phyloP scores from a whole-genome alignment of 2,888 invertebrate genomes.

The Drosophila prolongata region DNA sequence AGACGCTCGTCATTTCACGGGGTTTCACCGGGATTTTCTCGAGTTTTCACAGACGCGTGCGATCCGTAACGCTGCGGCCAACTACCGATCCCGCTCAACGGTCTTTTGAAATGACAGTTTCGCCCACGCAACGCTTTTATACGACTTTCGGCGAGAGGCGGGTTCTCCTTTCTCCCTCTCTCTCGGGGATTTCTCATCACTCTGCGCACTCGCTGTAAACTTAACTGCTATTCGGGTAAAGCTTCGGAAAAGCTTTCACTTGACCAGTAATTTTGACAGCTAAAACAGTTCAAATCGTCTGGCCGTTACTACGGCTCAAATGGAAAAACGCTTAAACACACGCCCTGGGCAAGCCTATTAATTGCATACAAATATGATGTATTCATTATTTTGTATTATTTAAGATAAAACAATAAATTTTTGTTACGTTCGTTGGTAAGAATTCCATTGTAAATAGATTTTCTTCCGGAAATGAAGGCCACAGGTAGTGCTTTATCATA shows the following conservation, averaged over 20 bases:
- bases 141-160: constrained; percentile 37
- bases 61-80: constrained; percentile 23
- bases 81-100: constrained; percentile 50
- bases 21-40: neutral
- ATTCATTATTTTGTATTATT: too few species aligned
- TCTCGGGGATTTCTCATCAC: neutral
- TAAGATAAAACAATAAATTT: too few species aligned
- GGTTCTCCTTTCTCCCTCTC: constrained; percentile 14
- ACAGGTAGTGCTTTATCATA: too few species aligned
- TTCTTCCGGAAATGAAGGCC: too few species aligned
- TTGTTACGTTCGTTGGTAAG: too few species aligned
- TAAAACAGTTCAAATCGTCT: neutral
- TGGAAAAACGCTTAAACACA: too few species aligned
- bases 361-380: too few species aligned
- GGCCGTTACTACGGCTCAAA: neutral
- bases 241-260: constrained; percentile 51
- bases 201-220: constrained; percentile 44
- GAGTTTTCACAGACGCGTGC: constrained; percentile 11
- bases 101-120: constrained; percentile 59
- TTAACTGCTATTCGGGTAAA: constrained; percentile 28
- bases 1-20: constrained; percentile 44
- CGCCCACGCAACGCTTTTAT: constrained; percentile 60
- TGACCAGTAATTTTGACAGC: neutral
- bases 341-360: too few species aligned
- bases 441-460: too few species aligned